Evolutionary conservation across 2,888 invertebrate species (phyloP).

Genomic region (Meteorus colon): DNA sequence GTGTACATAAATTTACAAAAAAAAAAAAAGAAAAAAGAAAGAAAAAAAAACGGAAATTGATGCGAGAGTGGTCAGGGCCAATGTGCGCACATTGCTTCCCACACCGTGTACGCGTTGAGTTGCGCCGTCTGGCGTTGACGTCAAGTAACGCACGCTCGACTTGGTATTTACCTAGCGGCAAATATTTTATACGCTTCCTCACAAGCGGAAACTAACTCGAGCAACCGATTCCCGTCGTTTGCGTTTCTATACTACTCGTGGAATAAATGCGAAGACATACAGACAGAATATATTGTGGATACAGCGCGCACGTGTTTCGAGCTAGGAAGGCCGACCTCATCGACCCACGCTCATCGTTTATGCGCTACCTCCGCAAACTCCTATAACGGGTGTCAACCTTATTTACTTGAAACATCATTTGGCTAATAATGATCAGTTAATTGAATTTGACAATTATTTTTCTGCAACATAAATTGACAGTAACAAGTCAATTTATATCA

Average conservation of each 20-base stretch:
- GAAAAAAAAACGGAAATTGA: conserved; percentile 10
- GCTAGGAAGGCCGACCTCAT: conserved; percentile 60
- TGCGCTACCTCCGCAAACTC: conserved; percentile 54
- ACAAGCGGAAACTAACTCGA: conserved; percentile 51
- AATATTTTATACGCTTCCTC: conserved; percentile 38
- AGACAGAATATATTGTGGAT: conserved; percentile 17
- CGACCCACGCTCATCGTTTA: conserved; percentile 59
- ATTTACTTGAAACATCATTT: background rate
- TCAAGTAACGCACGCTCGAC: conserved; percentile 23
- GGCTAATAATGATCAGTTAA: background rate
- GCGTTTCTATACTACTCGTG: conserved; percentile 40
- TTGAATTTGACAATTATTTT: background rate
- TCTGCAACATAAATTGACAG: background rate
- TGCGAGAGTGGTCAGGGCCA: conserved; percentile 21
- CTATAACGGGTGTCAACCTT: conserved; percentile 27
- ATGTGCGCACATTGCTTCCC: conserved; percentile 7
- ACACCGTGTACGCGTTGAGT: background rate
- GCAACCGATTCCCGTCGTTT: conserved; percentile 54
- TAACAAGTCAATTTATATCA: background rate
- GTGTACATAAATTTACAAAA: background rate
- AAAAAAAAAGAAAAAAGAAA: background rate
- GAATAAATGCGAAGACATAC: conserved; percentile 28
- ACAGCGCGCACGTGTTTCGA: conserved; percentile 32
- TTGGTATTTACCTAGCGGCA: background rate
- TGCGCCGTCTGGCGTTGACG: conserved; percentile 28